Evolutionary conservation across 2,113 vertebrate species (phyloP).

Genomic region (Labeo catla): DNA sequence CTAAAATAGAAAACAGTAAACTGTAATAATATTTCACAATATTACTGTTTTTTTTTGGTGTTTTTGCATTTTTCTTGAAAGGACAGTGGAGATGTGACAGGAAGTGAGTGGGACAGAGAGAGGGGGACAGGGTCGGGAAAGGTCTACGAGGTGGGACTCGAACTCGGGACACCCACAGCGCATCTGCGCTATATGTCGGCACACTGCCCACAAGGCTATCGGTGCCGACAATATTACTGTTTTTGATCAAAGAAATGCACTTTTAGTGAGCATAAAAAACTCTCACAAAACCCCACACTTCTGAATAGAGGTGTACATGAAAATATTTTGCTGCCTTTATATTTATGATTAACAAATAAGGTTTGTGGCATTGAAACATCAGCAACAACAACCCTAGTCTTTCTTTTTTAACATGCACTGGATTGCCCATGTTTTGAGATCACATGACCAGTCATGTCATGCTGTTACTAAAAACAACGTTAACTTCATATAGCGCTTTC

Average conservation of each 20-base stretch:
- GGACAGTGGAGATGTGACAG: no score
- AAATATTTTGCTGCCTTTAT: background rate
- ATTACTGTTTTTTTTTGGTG: no score
- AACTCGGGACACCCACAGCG: no score
- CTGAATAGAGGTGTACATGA: background rate
- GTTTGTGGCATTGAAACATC: background rate
- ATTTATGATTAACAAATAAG: background rate
- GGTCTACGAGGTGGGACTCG: no score
- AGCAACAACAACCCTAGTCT: background rate
- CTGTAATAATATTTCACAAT: no score
- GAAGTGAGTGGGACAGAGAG: no score
- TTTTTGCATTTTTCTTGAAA: no score
- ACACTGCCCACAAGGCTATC: no score
- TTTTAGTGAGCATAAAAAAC: background rate
- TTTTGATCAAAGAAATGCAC: background rate
- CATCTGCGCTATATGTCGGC: no score
- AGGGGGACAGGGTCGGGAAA: no score
- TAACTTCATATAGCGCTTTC: background rate
- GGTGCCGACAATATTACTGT: background rate
- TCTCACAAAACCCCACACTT: background rate
- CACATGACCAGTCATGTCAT: background rate
- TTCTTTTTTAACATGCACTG: background rate
- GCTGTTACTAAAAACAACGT: background rate
- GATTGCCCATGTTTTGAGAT: background rate
- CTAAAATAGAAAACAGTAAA: no score